Conservation (phyloP, 2,113 vertebrate species). For the Pseudonaja textilis region DNA sequence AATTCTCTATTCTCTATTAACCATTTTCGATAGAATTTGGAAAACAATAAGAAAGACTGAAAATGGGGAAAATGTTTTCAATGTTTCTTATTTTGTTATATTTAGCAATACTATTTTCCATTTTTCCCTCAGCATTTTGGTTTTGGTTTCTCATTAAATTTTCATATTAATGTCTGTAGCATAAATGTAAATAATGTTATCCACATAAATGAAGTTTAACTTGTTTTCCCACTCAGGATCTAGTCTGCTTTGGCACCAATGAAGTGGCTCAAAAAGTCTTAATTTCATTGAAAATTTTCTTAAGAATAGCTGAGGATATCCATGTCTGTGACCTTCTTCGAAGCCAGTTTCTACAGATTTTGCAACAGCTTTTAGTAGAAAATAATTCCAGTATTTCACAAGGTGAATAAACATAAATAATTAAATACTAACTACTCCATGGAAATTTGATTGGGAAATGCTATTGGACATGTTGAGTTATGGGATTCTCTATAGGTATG, state of each 20-base stretch:
- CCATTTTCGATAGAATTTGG: background rate
- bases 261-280: conserved; percentile 74
- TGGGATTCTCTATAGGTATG: background rate
- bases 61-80: background rate
- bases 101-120: background rate
- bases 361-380: conserved; percentile 79
- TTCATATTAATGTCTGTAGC: conserved; percentile 10
- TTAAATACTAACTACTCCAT: background rate
- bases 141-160: background rate
- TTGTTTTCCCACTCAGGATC: conserved; percentile 70
- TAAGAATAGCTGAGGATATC: conserved; percentile 67
- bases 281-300: conserved; percentile 68
- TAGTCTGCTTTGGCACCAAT: conserved; percentile 74
- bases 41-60: conserved; percentile 8
- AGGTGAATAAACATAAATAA: conserved; percentile 57
- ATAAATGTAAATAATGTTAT: conserved; percentile 34
- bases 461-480: background rate
- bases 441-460: background rate
- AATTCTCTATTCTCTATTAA: background rate
- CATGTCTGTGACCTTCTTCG: conserved; percentile 74
- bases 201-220: conserved; percentile 11
- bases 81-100: background rate
- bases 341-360: conserved; percentile 78
- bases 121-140: background rate
- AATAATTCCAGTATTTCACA: conserved; percentile 54